phyloP scores from a whole-genome alignment of 2,797 vertebrate species.

The Gymnodraco acuticeps region DNA sequence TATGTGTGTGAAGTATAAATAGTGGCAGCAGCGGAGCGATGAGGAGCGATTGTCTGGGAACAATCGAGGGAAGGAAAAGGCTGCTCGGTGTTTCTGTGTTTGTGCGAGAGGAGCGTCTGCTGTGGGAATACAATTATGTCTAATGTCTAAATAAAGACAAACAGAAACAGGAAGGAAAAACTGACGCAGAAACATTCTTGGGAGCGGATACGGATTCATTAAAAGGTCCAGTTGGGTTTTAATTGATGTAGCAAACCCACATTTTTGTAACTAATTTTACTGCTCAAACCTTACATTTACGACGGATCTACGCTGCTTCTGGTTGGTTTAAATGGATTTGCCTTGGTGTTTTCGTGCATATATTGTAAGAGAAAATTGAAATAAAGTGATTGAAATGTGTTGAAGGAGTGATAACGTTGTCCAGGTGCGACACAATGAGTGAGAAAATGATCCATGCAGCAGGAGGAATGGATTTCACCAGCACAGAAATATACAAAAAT shows the following conservation, averaged over 20 bases:
- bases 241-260: background rate
- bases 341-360: no score
- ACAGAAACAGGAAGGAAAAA: constrained; percentile 50
- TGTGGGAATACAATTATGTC: constrained; percentile 39
- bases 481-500: background rate
- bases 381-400: no score
- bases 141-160: constrained; percentile 34
- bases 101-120: constrained; percentile 34
- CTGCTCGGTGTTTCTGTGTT: background rate
- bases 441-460: background rate
- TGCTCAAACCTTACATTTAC: background rate
- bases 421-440: background rate
- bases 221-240: background rate
- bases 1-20: constrained; percentile 54
- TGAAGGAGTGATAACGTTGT: no score
- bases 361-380: no score
- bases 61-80: constrained; percentile 68
- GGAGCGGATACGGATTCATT: background rate
- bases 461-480: background rate
- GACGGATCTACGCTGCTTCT: no score
- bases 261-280: background rate
- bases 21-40: constrained; percentile 17
- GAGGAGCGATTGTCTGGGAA: constrained; percentile 64
- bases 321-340: no score
- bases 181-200: constrained; percentile 4